phyloP scores from a whole-genome alignment of 2,113 vertebrate species.

The Tretioscincus oriximinensis region DNA sequence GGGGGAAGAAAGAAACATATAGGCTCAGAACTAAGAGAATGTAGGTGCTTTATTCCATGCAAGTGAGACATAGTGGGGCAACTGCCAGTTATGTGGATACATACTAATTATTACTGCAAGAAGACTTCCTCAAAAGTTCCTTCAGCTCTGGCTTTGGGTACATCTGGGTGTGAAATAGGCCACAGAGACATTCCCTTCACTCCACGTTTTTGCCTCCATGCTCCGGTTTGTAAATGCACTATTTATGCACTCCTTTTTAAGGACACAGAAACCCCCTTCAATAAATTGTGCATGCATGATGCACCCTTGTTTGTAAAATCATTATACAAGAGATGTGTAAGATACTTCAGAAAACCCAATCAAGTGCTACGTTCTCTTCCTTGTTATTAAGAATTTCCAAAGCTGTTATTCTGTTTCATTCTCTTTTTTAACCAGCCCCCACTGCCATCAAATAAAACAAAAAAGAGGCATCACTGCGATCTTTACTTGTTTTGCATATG shows the following conservation, averaged over 20 bases:
- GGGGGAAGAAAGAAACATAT: no score
- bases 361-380: slow-evolving; percentile 48
- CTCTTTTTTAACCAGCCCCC: slow-evolving; percentile 64
- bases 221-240: background rate
- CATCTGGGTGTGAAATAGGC: background rate
- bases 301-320: background rate
- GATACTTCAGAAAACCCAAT: slow-evolving; percentile 9
- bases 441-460: slow-evolving; percentile 73
- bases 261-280: background rate
- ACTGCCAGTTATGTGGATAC: no score
- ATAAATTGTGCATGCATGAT: background rate
- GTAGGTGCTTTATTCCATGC: no score
- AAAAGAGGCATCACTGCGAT: slow-evolving; percentile 58
- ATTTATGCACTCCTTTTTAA: no score
- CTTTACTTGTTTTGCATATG: slow-evolving; percentile 78
- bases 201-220: no score
- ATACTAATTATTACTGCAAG: no score
- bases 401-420: slow-evolving; percentile 22
- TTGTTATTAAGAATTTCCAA: slow-evolving; percentile 60
- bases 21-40: no score
- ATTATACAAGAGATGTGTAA: slow-evolving; percentile 24
- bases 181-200: background rate
- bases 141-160: background rate
- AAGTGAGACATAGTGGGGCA: no score
- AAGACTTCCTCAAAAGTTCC: background rate